Percentiles rank a stretch among this genome's conserved stretches.
Evolutionary conservation across 2,113 vertebrate species (phyloP).

Genomic region (Campylomormyrus numenius): DNA sequence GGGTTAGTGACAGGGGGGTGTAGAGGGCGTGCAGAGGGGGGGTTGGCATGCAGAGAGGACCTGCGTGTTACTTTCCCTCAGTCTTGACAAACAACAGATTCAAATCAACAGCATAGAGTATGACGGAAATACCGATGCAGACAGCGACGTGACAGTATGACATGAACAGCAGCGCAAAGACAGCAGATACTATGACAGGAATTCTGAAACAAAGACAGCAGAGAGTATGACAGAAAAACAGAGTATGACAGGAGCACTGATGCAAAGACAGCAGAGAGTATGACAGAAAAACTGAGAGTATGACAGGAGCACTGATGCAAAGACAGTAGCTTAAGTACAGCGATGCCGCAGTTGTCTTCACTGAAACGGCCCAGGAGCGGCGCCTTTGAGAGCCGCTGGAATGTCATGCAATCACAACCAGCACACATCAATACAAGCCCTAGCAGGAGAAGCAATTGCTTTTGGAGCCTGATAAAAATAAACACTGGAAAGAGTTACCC

Average conservation of each 20-base stretch:
- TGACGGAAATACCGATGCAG: background rate
- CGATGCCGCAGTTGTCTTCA: background rate
- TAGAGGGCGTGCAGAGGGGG: background rate
- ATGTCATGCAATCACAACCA: background rate
- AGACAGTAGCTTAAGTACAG: background rate
- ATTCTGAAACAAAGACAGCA: background rate
- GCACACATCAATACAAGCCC: background rate
- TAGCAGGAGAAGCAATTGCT: conserved; percentile 9
- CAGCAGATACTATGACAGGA: background rate
- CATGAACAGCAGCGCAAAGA: background rate
- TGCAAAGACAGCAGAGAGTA: background rate
- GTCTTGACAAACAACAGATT: background rate
- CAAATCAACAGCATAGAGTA: background rate
- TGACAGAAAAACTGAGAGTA: background rate
- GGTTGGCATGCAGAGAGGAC: background rate
- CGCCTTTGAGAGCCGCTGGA: background rate
- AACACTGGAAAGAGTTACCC: conserved; percentile 11
- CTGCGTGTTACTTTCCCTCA: background rate
- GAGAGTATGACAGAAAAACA: background rate
- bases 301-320: background rate
- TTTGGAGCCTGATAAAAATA: conserved; percentile 7
- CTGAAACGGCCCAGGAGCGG: background rate
- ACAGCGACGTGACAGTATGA: background rate
- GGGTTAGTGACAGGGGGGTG: background rate
- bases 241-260: background rate